These are phyloP conservation scores for Drosophila percnosoma DNA, from an alignment of 2,888 invertebrate species.

Conservation along the genomic window DNA sequence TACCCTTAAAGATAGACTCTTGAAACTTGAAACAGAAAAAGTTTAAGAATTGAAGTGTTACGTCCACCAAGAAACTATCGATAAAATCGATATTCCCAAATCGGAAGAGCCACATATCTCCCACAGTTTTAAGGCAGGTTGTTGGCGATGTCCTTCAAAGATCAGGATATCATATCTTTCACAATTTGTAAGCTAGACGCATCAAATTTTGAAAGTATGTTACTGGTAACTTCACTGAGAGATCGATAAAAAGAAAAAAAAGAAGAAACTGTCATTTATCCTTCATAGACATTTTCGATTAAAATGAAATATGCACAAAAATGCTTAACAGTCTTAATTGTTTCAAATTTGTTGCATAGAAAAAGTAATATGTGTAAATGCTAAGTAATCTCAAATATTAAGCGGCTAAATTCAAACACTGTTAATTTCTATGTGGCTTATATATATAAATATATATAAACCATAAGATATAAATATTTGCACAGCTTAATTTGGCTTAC, in stretches of 20 bases:
- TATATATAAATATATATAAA: no score
- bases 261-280: neutral
- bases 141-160: neutral
- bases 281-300: no score
- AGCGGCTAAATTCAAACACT: slow-evolving; percentile 18
- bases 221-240: no score
- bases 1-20: no score
- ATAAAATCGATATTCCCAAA: neutral
- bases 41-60: no score
- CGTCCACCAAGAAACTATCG: neutral
- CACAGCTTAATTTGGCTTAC: slow-evolving; percentile 11
- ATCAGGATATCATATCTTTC: no score
- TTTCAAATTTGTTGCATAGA: neutral
- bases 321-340: no score
- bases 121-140: neutral
- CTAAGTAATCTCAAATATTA: slow-evolving; percentile 41
- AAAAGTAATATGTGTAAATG: slow-evolving; percentile 12
- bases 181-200: no score
- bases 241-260: no score
- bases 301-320: neutral
- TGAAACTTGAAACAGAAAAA: no score
- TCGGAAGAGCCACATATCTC: neutral
- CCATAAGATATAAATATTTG: slow-evolving; percentile 12
- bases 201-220: no score
- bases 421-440: no score